Percentiles rank a stretch among this genome's conserved stretches.
These are phyloP conservation scores for Mesorhabditis sp. DNA, from an alignment of 2,888 invertebrate species.

Conservation along the genomic window DNA sequence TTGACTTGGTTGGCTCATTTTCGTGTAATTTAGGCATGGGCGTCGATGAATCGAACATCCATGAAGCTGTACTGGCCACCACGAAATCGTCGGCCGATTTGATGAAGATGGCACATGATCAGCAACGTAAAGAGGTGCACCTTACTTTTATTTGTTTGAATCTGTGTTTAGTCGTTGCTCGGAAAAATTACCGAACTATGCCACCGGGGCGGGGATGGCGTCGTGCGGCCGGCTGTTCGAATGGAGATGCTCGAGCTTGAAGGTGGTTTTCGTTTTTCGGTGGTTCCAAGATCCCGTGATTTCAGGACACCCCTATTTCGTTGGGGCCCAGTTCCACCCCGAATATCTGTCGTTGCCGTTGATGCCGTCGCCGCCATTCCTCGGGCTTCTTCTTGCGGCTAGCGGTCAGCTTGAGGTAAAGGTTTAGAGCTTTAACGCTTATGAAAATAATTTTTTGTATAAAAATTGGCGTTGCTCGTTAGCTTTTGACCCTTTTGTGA, in stretches of 20 bases:
- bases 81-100: conserved; percentile 41
- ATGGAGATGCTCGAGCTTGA: conserved; percentile 90
- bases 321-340: conserved; percentile 94
- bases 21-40: conserved; percentile 58
- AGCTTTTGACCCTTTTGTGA: no score
- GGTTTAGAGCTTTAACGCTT: neutral
- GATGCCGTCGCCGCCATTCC: conserved; percentile 81
- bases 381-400: conserved; percentile 87
- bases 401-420: conserved; percentile 67
- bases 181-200: conserved; percentile 48
- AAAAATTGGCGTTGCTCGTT: no score
- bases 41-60: conserved; percentile 64
- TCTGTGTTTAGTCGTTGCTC: conserved; percentile 24
- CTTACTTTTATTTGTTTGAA: neutral
- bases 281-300: neutral
- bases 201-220: conserved; percentile 46
- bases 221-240: conserved; percentile 64
- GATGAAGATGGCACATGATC: conserved; percentile 36
- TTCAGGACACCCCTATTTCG: conserved; percentile 80
- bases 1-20: neutral
- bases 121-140: neutral
- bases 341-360: conserved; percentile 76
- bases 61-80: conserved; percentile 18
- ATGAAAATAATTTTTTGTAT: no score
- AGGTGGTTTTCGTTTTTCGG: conserved; percentile 43